Evolutionary conservation across 2,888 invertebrate species (phyloP), one percentile per base, ranked within the genome.

Genomic region (Nephrocerus scutellatus): DNA sequence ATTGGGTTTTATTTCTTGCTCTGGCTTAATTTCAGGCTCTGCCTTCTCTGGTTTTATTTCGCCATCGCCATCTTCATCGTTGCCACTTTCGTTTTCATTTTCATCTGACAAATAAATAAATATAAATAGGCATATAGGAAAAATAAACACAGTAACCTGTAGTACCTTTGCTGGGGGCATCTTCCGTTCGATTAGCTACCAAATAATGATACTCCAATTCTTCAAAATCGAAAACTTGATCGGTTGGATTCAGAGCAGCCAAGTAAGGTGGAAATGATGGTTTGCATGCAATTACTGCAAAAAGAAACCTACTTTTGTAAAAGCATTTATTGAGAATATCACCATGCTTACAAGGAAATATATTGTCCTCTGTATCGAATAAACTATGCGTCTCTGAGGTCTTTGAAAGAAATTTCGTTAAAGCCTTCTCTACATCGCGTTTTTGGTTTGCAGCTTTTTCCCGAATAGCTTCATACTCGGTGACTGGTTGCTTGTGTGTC

Each of bases 401-500:
- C 72, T 92, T 91, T 2, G 93, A 88, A 41, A 93, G 76, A 68
- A 93, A 96, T 60, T 89, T 84, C 2, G 93, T 92, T 12, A 96
- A 70, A 0, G 95, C 93, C 60, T 84, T 78, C 70, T 96, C 95
- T 31, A 93, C 84, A 59, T 96, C 93, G 37, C 89, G 76, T 64
- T 95, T 95, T 60, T 96, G 95, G 32, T 79, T 79, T 0, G 95
- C 92, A 25, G 90, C 88, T 60, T 93, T 93, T 70, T 96, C 95
- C 54, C 96, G 74, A 34, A 95, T 90, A 0, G 91, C 85, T 73
- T 95, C 92, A 69, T 96, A 96, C 63, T 96, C 96, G 4, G 92
- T 91, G 4, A 91, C 85, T 22, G 93, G 93, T 71, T 93, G 92
- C 65, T 91, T 92, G 60, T 93, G 89, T 0, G 93, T 93, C 86